Percentiles rank a stretch among this genome's conserved stretches.
Evolutionary conservation across 2,888 invertebrate species (phyloP).

Genomic region (Heteromurus nitidus): DNA sequence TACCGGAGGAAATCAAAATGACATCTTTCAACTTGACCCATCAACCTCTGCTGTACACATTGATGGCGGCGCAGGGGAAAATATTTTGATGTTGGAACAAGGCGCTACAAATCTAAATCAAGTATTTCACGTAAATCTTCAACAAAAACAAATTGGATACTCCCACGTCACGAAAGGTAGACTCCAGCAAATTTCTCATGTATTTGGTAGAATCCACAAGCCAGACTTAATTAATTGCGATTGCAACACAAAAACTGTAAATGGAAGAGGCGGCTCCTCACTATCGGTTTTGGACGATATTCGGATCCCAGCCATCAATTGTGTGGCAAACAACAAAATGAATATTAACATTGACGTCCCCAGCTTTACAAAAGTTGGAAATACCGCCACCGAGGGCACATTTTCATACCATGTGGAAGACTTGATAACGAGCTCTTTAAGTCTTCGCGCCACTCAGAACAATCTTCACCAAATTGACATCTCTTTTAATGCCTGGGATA

Average conservation of each 20-base stretch:
- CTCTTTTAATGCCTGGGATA: constrained; percentile 3
- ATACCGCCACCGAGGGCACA: neutral
- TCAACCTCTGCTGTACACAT: neutral
- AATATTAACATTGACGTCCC: neutral
- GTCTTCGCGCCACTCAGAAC: neutral
- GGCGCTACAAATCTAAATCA: neutral
- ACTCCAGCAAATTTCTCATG: neutral
- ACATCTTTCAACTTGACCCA: neutral
- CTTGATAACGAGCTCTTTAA: neutral
- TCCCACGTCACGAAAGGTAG: neutral
- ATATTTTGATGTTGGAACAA: constrained; percentile 5
- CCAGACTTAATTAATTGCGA: constrained; percentile 9
- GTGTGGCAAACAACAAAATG: neutral
- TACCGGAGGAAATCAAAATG: neutral
- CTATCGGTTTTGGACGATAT: neutral
- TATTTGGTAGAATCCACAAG: neutral
- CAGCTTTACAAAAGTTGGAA: constrained; percentile 12
- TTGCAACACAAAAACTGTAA: constrained; percentile 24
- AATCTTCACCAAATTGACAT: neutral
- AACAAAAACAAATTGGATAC: too few relatives aligned
- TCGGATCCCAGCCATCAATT: neutral
- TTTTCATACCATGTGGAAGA: constrained; percentile 11
- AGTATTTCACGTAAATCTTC: neutral
- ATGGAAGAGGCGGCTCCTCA: neutral
- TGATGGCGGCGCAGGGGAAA: constrained; percentile 12